Percentiles rank a stretch among this genome's conserved stretches.
Evolutionary conservation across 1,140 invertebrate species (phyloP).

Genomic region (Zophobas atratus): DNA sequence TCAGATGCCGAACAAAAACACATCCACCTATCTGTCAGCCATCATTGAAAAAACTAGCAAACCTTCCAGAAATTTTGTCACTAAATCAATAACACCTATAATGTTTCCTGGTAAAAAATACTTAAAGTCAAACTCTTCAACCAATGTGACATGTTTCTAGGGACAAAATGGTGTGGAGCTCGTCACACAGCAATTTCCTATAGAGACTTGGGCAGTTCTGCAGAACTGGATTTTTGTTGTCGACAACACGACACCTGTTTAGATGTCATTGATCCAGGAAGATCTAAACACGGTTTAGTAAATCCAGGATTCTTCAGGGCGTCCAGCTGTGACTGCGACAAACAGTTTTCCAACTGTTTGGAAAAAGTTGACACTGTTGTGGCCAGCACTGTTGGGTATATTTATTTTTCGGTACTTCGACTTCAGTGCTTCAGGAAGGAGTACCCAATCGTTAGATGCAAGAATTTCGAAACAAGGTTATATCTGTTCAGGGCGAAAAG

Average conservation of each 20-base stretch:
- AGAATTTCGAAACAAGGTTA: background rate
- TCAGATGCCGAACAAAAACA: too few species aligned
- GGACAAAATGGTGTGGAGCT: conserved; percentile 72
- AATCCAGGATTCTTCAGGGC: conserved; percentile 73
- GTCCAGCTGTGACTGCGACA: conserved; percentile 74
- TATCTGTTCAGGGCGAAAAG: background rate
- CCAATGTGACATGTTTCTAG: background rate
- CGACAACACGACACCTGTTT: conserved; percentile 64
- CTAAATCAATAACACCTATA: too few species aligned
- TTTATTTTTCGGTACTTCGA: conserved; percentile 72
- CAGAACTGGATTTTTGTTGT: conserved; percentile 72
- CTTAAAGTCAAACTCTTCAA: too few species aligned
- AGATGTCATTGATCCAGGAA: conserved; percentile 54
- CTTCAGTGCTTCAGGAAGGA: conserved; percentile 72
- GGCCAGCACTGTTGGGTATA: conserved; percentile 70
- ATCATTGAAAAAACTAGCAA: too few species aligned
- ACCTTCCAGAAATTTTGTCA: too few species aligned
- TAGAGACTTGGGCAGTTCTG: conserved; percentile 70
- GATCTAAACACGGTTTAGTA: conserved; percentile 46
- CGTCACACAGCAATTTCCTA: conserved; percentile 69
- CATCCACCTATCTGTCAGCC: too few species aligned
- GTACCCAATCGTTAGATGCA: conserved; percentile 70
- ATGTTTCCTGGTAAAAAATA: too few species aligned
- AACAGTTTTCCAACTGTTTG: conserved; percentile 72
- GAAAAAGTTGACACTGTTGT: conserved; percentile 68